Base-by-base conservation (phyloP, 2,797 vertebrate genomes). In the Enteromius unitaeniatus region DNA sequence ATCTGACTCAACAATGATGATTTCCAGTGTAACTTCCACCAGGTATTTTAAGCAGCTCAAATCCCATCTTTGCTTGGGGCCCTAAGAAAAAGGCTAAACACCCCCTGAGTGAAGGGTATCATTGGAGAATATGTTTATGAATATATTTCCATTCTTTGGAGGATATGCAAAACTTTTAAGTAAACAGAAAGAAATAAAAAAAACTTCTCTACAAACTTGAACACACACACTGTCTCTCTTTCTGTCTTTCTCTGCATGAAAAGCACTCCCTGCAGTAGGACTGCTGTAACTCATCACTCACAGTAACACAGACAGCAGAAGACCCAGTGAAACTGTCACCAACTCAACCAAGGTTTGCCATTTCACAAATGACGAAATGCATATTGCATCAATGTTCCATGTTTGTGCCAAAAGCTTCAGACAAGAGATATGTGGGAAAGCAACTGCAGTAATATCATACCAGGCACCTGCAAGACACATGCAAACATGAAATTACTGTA, bases 281-380 rank as follows among this genome's bases (percentile, higher is more conserved):
- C 88, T 90, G 91, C 90, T 93, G 91, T 92, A 92, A 94, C 93
- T 90, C 90, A 94, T 94, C 92, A 93, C 87, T 86, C 86, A 73
- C 80, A 86, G 68, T 92, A 91, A 93, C 82, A 77, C 84, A 76
- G 82, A 21, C 89, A 87, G 87, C 84, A 34, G 58, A 85, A 81
- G 75, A 83, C 28, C 84, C 83, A 79, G 81, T 60, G 51, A 76
- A 40, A 53, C 69, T 84, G 83, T 76, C 68, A 64, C 72, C 60
- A 77, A 74, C 78, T 78, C 89, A 84, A 85, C 80, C 82, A 87
- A 88, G 89, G 89, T 86, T 85, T 86, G 85, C 84, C 86, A 87
- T 91, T 87, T 86, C 23, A 84, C 88, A 86, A 87, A 85, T 81
- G 83, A 85, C 82, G 49, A 69, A 80, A 87, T 55, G 28, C 23